Evolutionary conservation across 2,888 invertebrate species (phyloP), one percentile per base, ranked within the genome.

Genomic region (Caenorhabditis virilis): DNA sequence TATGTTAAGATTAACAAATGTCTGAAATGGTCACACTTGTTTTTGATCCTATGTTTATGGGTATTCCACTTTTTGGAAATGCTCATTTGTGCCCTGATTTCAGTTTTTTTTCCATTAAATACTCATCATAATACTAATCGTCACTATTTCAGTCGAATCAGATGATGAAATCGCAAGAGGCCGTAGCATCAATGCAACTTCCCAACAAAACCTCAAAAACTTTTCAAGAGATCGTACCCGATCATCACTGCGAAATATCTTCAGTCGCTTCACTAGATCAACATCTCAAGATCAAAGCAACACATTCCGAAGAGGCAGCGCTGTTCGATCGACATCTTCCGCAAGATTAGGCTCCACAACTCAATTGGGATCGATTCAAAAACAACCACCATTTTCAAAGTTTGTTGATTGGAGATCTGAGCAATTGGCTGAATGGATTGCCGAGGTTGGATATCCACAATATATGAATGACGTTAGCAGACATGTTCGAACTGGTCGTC

Each of bases 401-500:
- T 83, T 83, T 62, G 74, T 78, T 18, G 79, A 81, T 52, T 83
- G 83, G 82, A 56, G 69, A 25, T 67, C 72, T 1, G 82, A 68
- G 13, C 68, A 72, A 36, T 57, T 74, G 13, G 50, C 69, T 22
- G 78, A 77, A 36, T 81, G 80, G 80, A 71, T 81, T 49, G 73
- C 68, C 2, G 80, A 78, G 54, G 64, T 50, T 39, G 74, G 74
- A 20, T 74, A 69, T 49, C 55, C 66, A 13, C 67, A 61, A 80
- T 95, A 94, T 84, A 88, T 89, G 39, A 86, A 88, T 0, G 91
- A 92, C 63, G 90, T 90, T 16, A 89, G 90, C 76, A 87, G 90
- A 53, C 94, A 93, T 92, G 88, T 93, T 1, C 90, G 89, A 69
- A 89, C 88, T 33, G 90, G 92, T 7, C 87, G 90, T 0, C 90